Percentiles rank a stretch among this genome's conserved stretches.
These are phyloP conservation scores for Aphaenogaster ashmeadi DNA, from an alignment of 1,140 invertebrate genomes.

Conservation along the genomic window DNA sequence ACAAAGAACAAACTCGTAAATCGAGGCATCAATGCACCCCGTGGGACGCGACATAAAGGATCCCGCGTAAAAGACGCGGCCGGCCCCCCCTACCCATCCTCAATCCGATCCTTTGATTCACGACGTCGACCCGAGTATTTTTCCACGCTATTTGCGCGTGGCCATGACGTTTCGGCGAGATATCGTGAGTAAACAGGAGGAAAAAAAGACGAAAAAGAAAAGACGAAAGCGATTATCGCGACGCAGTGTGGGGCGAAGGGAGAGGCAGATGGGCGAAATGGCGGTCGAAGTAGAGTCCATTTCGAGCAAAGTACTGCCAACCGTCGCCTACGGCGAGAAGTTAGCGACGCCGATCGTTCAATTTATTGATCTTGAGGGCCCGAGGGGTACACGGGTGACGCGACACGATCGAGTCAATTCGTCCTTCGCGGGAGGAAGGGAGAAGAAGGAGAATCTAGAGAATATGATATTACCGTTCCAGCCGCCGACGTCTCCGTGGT, in stretches of 20 bases:
- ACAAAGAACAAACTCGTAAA: no score
- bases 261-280: slow-evolving; percentile 69
- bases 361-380: slow-evolving; percentile 38
- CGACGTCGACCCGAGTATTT: background rate
- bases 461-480: slow-evolving; percentile 41
- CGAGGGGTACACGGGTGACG: background rate
- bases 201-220: slow-evolving; percentile 31
- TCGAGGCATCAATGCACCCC: no score
- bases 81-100: slow-evolving; percentile 20
- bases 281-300: slow-evolving; percentile 69
- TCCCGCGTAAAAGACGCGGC: slow-evolving; percentile 49
- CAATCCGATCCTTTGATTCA: background rate
- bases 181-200: slow-evolving; percentile 70
- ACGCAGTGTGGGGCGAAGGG: background rate
- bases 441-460: background rate
- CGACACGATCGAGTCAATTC: background rate
- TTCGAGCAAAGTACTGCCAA: slow-evolving; percentile 11
- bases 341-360: slow-evolving; percentile 29
- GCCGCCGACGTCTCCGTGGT: slow-evolving; percentile 45
- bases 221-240: background rate
- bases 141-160: slow-evolving; percentile 54
- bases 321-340: background rate
- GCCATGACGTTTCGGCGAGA: slow-evolving; percentile 71
- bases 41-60: slow-evolving; percentile 15
- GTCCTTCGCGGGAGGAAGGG: background rate